phyloP scores from a whole-genome alignment of 1,140 invertebrate species.

The Drosophila erecta region DNA sequence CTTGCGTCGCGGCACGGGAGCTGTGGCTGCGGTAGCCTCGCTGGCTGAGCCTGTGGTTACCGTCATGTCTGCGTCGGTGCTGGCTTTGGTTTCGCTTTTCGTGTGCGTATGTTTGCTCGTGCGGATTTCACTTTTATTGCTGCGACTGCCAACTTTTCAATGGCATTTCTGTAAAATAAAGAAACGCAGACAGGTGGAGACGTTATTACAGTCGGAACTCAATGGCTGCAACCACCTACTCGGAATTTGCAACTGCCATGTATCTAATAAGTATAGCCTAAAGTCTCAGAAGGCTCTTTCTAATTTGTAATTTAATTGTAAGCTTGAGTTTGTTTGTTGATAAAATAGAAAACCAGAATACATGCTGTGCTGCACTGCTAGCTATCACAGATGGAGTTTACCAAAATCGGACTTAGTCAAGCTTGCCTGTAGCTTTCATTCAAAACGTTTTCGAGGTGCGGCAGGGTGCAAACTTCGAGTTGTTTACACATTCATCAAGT shows the following conservation, averaged over 20 bases:
- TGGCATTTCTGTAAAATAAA: conserved; percentile 77
- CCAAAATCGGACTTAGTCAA: not conserved
- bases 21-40: conserved; percentile 7
- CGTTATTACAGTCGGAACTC: conserved; percentile 37
- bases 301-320: not conserved
- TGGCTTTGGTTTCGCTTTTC: conserved; percentile 30
- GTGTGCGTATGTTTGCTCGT: conserved; percentile 52
- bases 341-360: not conserved
- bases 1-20: conserved; percentile 46
- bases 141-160: conserved; percentile 61
- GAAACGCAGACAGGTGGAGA: conserved; percentile 36
- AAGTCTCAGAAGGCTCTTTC: no score
- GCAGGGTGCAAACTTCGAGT: conserved; percentile 35
- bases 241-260: conserved; percentile 1
- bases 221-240: conserved; percentile 1
- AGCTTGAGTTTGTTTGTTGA: not conserved
- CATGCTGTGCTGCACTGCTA: no score
- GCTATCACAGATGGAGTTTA: not conserved
- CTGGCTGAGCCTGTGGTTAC: conserved; percentile 42
- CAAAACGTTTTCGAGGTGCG: conserved; percentile 57
- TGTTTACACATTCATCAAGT: conserved; percentile 58
- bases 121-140: conserved; percentile 80
- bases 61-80: conserved; percentile 42
- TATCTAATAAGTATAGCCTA: no score
- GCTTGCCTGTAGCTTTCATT: conserved; percentile 29